These are phyloP conservation scores for Gymnoscelis rufifasciata DNA, from an alignment of 2,888 invertebrate genomes.

Conservation along the genomic window DNA sequence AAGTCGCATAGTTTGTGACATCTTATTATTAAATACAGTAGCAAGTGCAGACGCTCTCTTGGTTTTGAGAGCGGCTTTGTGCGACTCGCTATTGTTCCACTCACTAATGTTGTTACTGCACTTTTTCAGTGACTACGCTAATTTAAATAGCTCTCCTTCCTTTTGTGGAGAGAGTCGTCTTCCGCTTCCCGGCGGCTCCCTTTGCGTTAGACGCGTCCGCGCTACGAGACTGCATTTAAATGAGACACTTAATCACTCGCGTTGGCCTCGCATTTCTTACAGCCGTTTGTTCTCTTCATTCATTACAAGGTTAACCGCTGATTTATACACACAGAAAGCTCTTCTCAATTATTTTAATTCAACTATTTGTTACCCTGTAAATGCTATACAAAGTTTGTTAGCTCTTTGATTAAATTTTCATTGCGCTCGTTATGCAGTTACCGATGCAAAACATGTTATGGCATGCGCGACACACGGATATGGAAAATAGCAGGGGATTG, in stretches of 20 bases:
- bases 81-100: constrained; percentile 67
- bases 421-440: constrained; percentile 8
- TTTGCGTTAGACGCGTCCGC: constrained; percentile 74
- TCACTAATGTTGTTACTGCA: constrained; percentile 78
- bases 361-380: constrained; percentile 6
- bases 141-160: constrained; percentile 77
- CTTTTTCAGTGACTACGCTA: constrained; percentile 77
- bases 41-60: constrained; percentile 34
- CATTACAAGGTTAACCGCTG: constrained; percentile 52
- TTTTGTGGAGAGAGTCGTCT: constrained; percentile 74
- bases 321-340: constrained; percentile 31
- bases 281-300: constrained; percentile 70
- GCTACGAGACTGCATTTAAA: constrained; percentile 77
- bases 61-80: constrained; percentile 64
- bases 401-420: constrained; percentile 12
- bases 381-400: constrained; percentile 3
- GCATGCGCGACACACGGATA: constrained; percentile 9
- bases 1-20: not conserved
- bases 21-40: constrained; percentile 26
- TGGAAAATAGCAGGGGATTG: constrained; percentile 9
- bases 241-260: constrained; percentile 78
- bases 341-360: constrained; percentile 13
- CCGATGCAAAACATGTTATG: constrained; percentile 10
- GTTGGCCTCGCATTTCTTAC: constrained; percentile 69
- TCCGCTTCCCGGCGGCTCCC: constrained; percentile 74